Evolutionary conservation across 2,797 vertebrate genomes (phyloP).

Genomic region (Falco rusticolus): DNA sequence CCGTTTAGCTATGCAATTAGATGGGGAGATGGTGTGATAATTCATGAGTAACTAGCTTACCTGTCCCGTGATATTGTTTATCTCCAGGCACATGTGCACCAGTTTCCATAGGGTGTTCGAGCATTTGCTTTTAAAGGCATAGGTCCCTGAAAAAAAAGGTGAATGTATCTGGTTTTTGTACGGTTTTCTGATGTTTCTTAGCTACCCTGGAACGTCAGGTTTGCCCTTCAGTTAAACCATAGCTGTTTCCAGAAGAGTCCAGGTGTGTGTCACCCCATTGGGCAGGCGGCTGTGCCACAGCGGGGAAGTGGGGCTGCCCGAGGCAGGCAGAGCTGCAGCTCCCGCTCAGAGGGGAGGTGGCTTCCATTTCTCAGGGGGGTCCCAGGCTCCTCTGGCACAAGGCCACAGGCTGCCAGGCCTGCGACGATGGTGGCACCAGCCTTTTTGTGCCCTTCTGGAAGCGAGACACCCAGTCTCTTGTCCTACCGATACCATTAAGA

Average conservation of each 20-base stretch:
- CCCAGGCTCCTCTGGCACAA: accelerated
- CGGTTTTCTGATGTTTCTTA: background rate
- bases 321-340: background rate
- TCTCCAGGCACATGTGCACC: background rate
- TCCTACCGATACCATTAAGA: accelerated
- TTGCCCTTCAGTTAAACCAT: background rate
- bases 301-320: background rate
- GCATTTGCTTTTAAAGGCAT: background rate
- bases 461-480: background rate
- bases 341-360: background rate
- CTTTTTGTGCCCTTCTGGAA: background rate
- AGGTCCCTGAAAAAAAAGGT: background rate
- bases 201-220: accelerated
- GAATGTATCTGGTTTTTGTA: accelerated
- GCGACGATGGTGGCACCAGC: background rate
- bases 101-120: background rate
- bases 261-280: accelerated
- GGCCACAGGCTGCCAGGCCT: accelerated
- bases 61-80: constrained; percentile 41
- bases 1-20: constrained; percentile 48
- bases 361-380: background rate
- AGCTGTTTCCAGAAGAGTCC: background rate
- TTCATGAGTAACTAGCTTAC: constrained; percentile 48
- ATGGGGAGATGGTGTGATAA: constrained; percentile 38
- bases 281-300: background rate